Evolutionary conservation across 2,888 invertebrate species (phyloP).

Genomic region (Lepidocyrtoides sp.): DNA sequence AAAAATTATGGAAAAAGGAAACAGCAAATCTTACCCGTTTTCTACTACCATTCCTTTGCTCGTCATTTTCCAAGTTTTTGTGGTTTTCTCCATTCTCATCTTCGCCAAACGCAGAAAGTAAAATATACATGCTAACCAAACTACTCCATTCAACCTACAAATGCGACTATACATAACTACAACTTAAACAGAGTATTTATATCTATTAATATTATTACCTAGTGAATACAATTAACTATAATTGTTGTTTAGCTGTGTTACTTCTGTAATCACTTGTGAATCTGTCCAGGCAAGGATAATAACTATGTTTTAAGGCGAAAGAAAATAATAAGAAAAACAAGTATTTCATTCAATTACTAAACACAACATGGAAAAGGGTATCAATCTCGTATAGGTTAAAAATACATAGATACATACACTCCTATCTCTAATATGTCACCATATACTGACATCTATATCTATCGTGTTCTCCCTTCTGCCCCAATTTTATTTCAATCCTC

Average conservation of each 20-base stretch:
- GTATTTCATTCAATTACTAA: background rate
- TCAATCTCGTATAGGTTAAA: background rate
- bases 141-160: background rate
- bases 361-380: slow-evolving; percentile 53
- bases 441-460: too few species aligned
- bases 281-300: slow-evolving; percentile 81
- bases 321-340: background rate
- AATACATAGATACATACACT: background rate
- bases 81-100: background rate
- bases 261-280: slow-evolving; percentile 77
- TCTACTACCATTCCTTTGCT: background rate
- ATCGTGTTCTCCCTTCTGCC: background rate
- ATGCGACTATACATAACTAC: background rate
- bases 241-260: slow-evolving; percentile 73
- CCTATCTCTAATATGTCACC: background rate
- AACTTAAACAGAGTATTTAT: slow-evolving; percentile 37
- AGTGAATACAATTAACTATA: background rate
- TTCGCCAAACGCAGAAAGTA: background rate
- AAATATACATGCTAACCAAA: background rate
- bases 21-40: background rate
- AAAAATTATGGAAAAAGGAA: background rate
- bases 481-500: background rate
- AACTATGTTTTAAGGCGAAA: slow-evolving; percentile 70
- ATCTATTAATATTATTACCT: background rate
- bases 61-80: slow-evolving; percentile 23